Base-by-base conservation (phyloP, 2,797 vertebrate species). In the Pelodytes ibericus region DNA sequence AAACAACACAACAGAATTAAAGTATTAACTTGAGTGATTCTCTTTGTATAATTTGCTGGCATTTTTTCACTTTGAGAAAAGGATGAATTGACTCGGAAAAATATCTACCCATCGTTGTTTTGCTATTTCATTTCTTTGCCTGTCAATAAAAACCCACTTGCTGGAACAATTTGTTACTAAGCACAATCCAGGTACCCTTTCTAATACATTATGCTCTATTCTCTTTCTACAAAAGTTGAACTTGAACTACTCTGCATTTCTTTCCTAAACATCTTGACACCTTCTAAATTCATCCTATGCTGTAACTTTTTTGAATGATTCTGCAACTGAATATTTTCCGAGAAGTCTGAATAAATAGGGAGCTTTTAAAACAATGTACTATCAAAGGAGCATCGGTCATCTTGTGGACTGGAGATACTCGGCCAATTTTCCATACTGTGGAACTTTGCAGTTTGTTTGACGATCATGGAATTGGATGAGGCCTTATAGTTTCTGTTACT, bases 21-120 rank as follows among this genome's bases (percentile, higher is more conserved):
- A 53, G 56, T 62, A 67, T 73, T 72, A 73, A n/a, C 44, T 56
- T 79, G 71, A 79, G 70, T 79, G 68, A 79, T 79, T 79, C 61
- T 56, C n/a, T 18, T 62, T 62, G 58, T 44, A 67, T 27, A 62
- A 73, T 79, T 62, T 39, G 57, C 49, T 41, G 22, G 10, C 31
- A 53, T 41, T 73, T 68, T 73, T 20, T 62, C 57, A 73, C 68
- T 72, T 56, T 44, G 5, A 62, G 30, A 33, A 24, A 20, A 13
- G 25, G 47, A 20, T 68, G 5, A 22, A 69, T 62, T 62, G 70
- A 73, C 63, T 72, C 11, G 51, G n/a, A 39, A 53, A n/a, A 25
- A 53, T 56, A 16, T 67, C 24, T 25, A 65, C 63, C 47, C 26
- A 71, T 30, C 7, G 39, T 78, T 30, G 49, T 68, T 78, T 68